A percentile compares a stretch with the other conserved stretches of the same genome.
phyloP scores from a whole-genome alignment of 2,888 invertebrate species.

The Luffia ferchaultella region DNA sequence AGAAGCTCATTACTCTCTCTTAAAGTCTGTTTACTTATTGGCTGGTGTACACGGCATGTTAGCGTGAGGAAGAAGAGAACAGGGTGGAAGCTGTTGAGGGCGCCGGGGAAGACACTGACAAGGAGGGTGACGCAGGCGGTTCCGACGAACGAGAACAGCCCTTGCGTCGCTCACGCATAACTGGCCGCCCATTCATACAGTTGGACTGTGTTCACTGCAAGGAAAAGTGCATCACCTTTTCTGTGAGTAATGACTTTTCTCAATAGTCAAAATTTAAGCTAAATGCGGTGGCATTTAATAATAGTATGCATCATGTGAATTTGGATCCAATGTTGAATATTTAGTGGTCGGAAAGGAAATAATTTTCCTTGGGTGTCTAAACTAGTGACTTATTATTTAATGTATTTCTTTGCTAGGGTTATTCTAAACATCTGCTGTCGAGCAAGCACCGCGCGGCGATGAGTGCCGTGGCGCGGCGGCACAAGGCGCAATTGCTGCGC shows the following conservation, averaged over 20 bases:
- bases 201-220: constrained; percentile 81
- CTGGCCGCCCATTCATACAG: constrained; percentile 67
- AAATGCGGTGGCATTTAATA: no score
- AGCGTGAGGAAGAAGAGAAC: constrained; percentile 32
- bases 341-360: no score
- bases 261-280: no score
- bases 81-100: constrained; percentile 54
- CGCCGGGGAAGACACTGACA: constrained; percentile 60
- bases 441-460: constrained; percentile 77
- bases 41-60: not conserved
- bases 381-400: not conserved
- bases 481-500: constrained; percentile 76
- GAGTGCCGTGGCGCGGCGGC: constrained; percentile 76
- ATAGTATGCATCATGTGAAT: no score
- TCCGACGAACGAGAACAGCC: constrained; percentile 50
- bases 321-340: no score
- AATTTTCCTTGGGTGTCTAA: no score
- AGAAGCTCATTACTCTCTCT: no score
- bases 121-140: constrained; percentile 57
- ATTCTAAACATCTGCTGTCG: constrained; percentile 76
- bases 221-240: constrained; percentile 77
- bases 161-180: constrained; percentile 68
- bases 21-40: no score
- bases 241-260: constrained; percentile 58
- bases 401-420: constrained; percentile 54